phyloP scores from a whole-genome alignment of 1,140 invertebrate species.

The Formica selysi region DNA sequence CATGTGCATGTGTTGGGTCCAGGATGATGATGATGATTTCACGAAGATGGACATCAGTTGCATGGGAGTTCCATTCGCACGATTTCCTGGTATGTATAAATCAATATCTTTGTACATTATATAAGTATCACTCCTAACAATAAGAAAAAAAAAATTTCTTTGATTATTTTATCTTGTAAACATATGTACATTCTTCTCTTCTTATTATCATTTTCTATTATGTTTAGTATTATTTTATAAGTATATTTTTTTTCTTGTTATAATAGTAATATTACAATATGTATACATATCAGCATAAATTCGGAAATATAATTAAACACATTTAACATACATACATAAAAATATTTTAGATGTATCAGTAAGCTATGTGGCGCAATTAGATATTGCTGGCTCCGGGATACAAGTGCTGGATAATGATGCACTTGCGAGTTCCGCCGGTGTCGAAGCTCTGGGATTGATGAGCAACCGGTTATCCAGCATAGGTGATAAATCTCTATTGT shows the following conservation, averaged over 20 bases:
- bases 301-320: not conserved
- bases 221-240: not conserved
- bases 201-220: not conserved
- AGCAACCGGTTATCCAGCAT: conserved; percentile 86
- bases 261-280: not conserved
- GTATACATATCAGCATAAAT: not conserved
- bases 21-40: conserved; percentile 86
- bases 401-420: conserved; percentile 86
- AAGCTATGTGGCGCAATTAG: conserved; percentile 87
- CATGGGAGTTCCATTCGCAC: conserved; percentile 88
- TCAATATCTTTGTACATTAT: not conserved
- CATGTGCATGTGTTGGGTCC: conserved; percentile 89
- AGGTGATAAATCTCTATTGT: conserved; percentile 86
- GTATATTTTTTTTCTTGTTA: not conserved
- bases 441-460: conserved; percentile 86
- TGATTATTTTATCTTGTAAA: not conserved
- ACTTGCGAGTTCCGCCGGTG: conserved; percentile 83
- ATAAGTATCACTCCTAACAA: not conserved
- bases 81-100: conserved; percentile 87
- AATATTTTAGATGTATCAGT: conserved; percentile 85
- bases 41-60: conserved; percentile 89
- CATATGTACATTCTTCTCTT: not conserved
- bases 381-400: conserved; percentile 87
- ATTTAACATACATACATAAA: not conserved
- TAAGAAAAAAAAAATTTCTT: not conserved